Evolutionary conservation across 2,888 invertebrate species (phyloP).

Genomic region (Pristionchus fissidentatus): DNA sequence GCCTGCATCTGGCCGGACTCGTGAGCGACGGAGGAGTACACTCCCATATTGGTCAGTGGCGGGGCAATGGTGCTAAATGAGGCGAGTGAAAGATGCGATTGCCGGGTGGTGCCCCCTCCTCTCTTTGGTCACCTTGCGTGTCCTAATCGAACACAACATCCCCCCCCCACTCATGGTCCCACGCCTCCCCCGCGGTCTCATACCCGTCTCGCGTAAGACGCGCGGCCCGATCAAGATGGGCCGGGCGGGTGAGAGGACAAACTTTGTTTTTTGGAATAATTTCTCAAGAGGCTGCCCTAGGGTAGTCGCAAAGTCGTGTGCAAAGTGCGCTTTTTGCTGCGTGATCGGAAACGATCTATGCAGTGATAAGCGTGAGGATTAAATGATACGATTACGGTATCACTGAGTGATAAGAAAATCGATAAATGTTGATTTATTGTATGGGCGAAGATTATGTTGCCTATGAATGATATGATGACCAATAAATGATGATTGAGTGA

Average conservation of each 20-base stretch:
- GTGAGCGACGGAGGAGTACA: slow-evolving; percentile 77
- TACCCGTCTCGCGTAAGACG: background rate
- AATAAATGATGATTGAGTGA: no score
- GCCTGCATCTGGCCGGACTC: slow-evolving; percentile 77
- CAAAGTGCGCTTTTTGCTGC: no score
- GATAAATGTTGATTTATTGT: no score
- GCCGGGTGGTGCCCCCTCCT: background rate
- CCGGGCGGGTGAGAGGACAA: background rate
- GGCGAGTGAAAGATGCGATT: background rate
- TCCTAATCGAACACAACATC: background rate
- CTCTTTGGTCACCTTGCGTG: no score
- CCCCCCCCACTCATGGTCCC: background rate
- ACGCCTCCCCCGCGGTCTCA: background rate
- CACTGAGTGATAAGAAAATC: no score
- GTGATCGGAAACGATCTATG: no score
- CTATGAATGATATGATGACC: no score
- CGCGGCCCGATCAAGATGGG: background rate
- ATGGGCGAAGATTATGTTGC: no score
- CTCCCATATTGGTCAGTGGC: slow-evolving; percentile 75
- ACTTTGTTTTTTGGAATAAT: slow-evolving; percentile 21
- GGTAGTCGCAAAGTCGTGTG: background rate
- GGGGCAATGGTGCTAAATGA: background rate
- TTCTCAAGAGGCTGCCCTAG: slow-evolving; percentile 45
- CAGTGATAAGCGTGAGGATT: no score
- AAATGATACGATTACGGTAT: no score